Base-by-base conservation (phyloP, 1,140 invertebrate species). In the Andrena cerasifolii region DNA sequence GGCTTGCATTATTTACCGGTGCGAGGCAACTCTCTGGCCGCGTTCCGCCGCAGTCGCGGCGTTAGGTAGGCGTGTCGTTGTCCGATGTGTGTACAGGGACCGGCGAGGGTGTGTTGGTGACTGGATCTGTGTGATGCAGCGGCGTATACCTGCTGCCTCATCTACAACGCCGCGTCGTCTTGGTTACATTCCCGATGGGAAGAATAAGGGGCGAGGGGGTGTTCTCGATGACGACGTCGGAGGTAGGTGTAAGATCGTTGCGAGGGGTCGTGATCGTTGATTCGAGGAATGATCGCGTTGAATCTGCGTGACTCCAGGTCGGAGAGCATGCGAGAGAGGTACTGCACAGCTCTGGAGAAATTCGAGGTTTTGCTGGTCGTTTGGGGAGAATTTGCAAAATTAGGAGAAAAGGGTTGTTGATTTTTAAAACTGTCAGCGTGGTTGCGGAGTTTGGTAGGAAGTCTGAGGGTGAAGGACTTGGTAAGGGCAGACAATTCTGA, bases 1-100 rank as follows among this genome's bases (percentile, higher is more conserved):
- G 90, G 87, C 86, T 84, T 92, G 91, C 91, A 93, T 93, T 92
- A 93, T 93, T 93, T 91, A 93, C 91, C 88, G 88, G 78, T 85
- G 86, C 87, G 87, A 89, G 90, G 89, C 88, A 90, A 91, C 89
- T 92, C 90, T 91, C 90, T 89, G 89, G 89, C 88, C 88, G 89
- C 87, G 86, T 91, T 89, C 84, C 89, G 90, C 88, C 90, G 89
- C 91, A 90, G 89, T 90, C 89, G 88, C 78, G 86, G 86, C 87
- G 87, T 89, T 88, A 86, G 86, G 88, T 88, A 88, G 89, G 88
- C 87, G 90, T 90, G 87, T 91, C 89, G 87, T 3, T 88, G 68
- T 75, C 71, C 66, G 26, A 47, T 67, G 58, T 73, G 54, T 59
- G 40, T 53, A 72, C 49, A 72, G 81, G 67, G 43, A 40, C 78